phyloP scores from a whole-genome alignment of 2,113 vertebrate species.

The Eudyptes chrysolophus region DNA sequence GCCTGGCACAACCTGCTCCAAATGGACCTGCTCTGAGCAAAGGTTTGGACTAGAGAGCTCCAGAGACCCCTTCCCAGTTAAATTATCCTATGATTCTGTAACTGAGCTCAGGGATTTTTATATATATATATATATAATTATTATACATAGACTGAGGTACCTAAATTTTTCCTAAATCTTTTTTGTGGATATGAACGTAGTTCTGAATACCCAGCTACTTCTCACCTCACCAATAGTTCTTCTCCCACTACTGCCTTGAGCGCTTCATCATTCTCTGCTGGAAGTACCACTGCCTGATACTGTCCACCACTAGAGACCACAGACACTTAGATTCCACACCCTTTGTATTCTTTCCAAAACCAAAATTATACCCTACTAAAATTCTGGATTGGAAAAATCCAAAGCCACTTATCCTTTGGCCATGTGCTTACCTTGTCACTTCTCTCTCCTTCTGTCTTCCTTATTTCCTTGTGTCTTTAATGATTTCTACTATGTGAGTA shows the following conservation, averaged over 20 bases:
- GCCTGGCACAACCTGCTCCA: background rate
- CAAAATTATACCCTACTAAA: background rate
- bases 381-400: background rate
- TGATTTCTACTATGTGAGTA: background rate
- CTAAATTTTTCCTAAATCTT: background rate
- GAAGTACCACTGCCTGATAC: background rate
- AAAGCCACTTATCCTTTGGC: background rate
- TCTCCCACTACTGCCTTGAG: background rate
- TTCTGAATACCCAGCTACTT: background rate
- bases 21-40: background rate
- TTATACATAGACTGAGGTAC: background rate
- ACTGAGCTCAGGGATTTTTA: background rate
- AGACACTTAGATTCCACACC: background rate
- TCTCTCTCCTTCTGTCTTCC: background rate
- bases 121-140: background rate
- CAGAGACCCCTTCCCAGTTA: background rate
- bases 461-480: background rate
- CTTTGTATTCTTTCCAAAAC: background rate
- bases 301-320: background rate
- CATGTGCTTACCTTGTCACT: background rate
- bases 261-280: background rate
- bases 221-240: background rate
- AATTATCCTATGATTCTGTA: background rate
- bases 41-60: background rate
- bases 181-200: background rate